phyloP scores from a whole-genome alignment of 2,797 vertebrate species.

The Acipenser transmontanus region DNA sequence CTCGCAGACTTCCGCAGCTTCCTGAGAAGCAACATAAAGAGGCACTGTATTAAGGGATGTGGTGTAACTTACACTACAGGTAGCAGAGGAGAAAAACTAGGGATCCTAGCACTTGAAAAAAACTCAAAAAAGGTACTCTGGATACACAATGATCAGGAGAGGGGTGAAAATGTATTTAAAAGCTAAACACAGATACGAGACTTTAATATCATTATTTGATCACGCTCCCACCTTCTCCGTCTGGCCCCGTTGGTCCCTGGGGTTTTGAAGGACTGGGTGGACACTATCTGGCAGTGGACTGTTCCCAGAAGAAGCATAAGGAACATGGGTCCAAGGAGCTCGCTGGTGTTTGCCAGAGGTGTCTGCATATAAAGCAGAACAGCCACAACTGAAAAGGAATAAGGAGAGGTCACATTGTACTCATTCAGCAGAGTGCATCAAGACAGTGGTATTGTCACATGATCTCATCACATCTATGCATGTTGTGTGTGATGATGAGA shows the following conservation, averaged over 20 bases:
- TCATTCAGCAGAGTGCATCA: no score
- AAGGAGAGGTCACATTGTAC: neutral
- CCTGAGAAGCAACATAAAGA: no score
- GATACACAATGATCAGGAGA: no score
- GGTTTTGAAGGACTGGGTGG: constrained; percentile 76
- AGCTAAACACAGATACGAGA: neutral
- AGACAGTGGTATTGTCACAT: neutral
- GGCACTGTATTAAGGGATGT: no score
- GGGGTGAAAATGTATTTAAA: neutral
- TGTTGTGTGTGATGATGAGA: no score
- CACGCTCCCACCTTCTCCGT: constrained; percentile 69
- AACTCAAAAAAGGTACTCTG: no score
- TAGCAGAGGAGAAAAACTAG: no score
- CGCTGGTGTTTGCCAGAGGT: constrained; percentile 74
- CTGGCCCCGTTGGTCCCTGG: constrained; percentile 64
- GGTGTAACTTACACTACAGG: no score
- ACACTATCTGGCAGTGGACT: constrained; percentile 97
- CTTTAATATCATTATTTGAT: no score
- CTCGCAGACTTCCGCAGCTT: constrained; percentile 55
- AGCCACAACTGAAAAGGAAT: constrained; percentile 65
- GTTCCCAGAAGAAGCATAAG: constrained; percentile 95
- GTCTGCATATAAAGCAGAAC: constrained; percentile 73
- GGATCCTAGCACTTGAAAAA: no score
- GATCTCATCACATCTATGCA: neutral
- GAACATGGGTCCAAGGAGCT: constrained; percentile 84